Evolutionary conservation across 2,113 vertebrate species (phyloP), one percentile per base, ranked within the genome.

Genomic region (Notarius lentiginosus): DNA sequence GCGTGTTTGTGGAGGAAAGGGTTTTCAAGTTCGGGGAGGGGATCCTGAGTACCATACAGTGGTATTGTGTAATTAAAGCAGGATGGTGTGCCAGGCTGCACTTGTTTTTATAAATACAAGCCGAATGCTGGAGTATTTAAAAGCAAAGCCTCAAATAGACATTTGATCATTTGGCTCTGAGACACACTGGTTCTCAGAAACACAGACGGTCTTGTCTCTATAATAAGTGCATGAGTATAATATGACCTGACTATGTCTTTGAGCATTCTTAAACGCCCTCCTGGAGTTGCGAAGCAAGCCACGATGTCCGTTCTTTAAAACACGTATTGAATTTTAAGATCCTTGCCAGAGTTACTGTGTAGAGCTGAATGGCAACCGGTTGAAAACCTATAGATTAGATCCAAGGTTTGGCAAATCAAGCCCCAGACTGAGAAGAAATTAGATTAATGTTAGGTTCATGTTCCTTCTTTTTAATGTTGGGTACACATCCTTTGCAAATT

Each of bases 61-160:
- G 90, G 90, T 92, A 92, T 92, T 91, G 91, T 94, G 93, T 93
- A 93, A 95, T 94, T 94, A 93, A 94, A 94, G 93, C 92, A 93
- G 91, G 92, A 93, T 90, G 93, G 93, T 90, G 92, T 90, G 93
- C 91, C 77, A 89, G 90, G 86, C 91, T 91, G 84, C 80, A 89
- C 91, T 89, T 95, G 92, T 95, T 95, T 93, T 94, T 95, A 92
- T 94, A 93, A 92, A 91, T 90, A 89, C 84, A 90, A 91, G 91
- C 92, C 91, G 91, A 93, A 92, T 91, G 92, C 89, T 90, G 90
- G 83, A 82, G 81, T 77, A 56, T 82, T 84, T 88, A 91, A 92
- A 92, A 93, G 93, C 91, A 55, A 22, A 41, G n/a, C 55, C 70
- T 34, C 4, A 83, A 87, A 87, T 63, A 93, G 88, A 79, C 85